Base-by-base conservation (phyloP, 2,797 vertebrate genomes). In the Rhyacichthys aspro region DNA sequence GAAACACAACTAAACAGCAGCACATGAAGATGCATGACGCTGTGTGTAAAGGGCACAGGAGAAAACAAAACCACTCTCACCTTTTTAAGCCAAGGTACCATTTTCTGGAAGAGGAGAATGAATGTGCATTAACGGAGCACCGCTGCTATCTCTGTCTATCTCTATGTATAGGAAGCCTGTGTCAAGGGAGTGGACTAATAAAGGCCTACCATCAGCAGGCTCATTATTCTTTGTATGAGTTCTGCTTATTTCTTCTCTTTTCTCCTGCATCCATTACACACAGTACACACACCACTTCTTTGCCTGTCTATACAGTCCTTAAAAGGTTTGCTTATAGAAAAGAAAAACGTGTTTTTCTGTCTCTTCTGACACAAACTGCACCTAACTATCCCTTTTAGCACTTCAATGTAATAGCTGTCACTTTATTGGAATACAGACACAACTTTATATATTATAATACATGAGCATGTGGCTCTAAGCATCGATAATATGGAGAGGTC, bases 1-100 rank as follows among this genome's bases (percentile, higher is more conserved):
- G 54, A 56, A 50, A n/a, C 54, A 44, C 18, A 73, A 66, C 38
- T 3, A 43, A 74, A 65, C 67, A 78, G 75, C 69, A 55, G 55
- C 63, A 63, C 73, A 28, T 38, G 46, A 50, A 56, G 63, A 59
- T 43, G 39, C 42, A 46, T 60, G 44, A 56, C 41, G 5, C 43
- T 43, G 59, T 9, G 41, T 49, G 59, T 58, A 53, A 79, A 69
- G 67, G 65, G 57, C 63, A 77, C 10, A 15, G 34, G 64, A 65
- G 64, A 28, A 28, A 28, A 69, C 57, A 55, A 41, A 55, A 47
- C 72, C 67, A 61, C 43, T 44, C 34, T 42, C 28, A 32, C 18
- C 38, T 52, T 45, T 65, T 76, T 65, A 59, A 72, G 47, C 57
- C 33, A 43, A 67, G 23, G 49, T 11, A 63, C 34, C 57, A 56